phyloP scores from a whole-genome alignment of 1,140 invertebrate genomes.

The Pararge aegeria region DNA sequence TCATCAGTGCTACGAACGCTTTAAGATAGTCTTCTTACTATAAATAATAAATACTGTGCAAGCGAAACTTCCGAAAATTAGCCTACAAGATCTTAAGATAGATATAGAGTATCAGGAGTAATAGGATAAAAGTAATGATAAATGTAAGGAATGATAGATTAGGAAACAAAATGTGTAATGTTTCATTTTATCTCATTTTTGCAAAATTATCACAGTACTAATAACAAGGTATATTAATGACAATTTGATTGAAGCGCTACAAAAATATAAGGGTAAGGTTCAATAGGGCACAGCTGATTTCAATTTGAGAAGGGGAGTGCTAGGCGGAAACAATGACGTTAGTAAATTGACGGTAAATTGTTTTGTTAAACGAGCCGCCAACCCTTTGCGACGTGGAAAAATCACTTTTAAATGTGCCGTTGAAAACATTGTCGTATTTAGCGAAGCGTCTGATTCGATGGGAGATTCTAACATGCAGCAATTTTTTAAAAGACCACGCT shows the following conservation, averaged over 20 bases:
- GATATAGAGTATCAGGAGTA: no score
- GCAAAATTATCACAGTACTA: conserved; percentile 1
- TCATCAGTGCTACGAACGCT: no score
- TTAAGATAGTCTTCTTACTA: no score
- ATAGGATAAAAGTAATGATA: no score
- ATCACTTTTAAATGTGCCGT: conserved; percentile 19
- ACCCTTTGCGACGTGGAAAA: conserved; percentile 32
- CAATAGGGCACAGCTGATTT: conserved; percentile 59
- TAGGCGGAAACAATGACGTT: conserved; percentile 43
- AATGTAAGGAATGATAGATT: no score
- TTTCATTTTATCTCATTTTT: no score
- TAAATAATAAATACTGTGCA: no score
- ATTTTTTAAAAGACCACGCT: neutral
- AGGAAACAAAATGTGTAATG: no score
- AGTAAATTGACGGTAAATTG: conserved; percentile 55
- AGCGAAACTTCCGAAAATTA: no score
- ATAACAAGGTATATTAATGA: conserved; percentile 23
- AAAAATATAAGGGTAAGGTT: conserved; percentile 37
- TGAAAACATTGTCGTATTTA: conserved; percentile 2
- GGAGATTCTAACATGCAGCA: neutral
- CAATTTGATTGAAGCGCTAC: conserved; percentile 19
- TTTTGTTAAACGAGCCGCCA: conserved; percentile 52
- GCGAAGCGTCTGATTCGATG: conserved; percentile 3
- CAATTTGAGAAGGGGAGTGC: conserved; percentile 42
- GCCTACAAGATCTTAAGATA: no score